Conservation (phyloP, 2,888 invertebrate genomes). For the Pyrgus malvae region DNA sequence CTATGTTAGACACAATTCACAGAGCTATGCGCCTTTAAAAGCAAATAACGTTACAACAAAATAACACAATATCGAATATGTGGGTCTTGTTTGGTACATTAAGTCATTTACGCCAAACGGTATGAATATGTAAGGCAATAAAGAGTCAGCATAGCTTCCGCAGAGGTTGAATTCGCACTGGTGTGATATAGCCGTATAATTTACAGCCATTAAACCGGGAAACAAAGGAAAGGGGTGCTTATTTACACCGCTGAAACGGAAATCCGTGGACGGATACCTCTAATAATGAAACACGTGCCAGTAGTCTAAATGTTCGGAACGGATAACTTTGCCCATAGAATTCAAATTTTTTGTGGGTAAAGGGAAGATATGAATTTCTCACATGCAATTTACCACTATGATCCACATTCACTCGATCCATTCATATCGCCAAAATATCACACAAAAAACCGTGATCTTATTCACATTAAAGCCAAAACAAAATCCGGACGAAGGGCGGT, state of each 20-base stretch:
- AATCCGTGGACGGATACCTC: slow-evolving; percentile 48
- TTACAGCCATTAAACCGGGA: slow-evolving; percentile 66
- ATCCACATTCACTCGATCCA: no score
- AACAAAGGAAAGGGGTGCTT: slow-evolving; percentile 57
- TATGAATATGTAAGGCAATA: slow-evolving; percentile 49
- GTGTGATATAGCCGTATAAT: slow-evolving; percentile 61
- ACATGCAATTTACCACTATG: not conserved
- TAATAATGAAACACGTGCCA: slow-evolving; percentile 6
- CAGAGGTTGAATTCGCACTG: slow-evolving; percentile 5
- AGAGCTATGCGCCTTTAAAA: no score
- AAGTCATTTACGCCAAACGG: slow-evolving; percentile 46
- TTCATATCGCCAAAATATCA: no score
- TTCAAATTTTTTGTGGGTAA: no score
- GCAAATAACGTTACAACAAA: not conserved
- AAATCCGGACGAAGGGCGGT: slow-evolving; percentile 65
- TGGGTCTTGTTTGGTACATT: slow-evolving; percentile 34
- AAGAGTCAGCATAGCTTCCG: slow-evolving; percentile 15
- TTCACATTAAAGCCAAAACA: slow-evolving; percentile 69
- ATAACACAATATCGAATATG: no score
- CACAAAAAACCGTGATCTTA: slow-evolving; percentile 64
- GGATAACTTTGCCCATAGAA: not conserved
- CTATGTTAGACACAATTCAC: no score
- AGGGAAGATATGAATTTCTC: no score
- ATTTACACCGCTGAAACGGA: slow-evolving; percentile 54
- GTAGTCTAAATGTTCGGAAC: not conserved